A percentile compares a stretch with the other conserved stretches of the same genome.
These are phyloP conservation scores for Volucella inanis DNA, from an alignment of 2,888 invertebrate genomes.

Conservation along the genomic window DNA sequence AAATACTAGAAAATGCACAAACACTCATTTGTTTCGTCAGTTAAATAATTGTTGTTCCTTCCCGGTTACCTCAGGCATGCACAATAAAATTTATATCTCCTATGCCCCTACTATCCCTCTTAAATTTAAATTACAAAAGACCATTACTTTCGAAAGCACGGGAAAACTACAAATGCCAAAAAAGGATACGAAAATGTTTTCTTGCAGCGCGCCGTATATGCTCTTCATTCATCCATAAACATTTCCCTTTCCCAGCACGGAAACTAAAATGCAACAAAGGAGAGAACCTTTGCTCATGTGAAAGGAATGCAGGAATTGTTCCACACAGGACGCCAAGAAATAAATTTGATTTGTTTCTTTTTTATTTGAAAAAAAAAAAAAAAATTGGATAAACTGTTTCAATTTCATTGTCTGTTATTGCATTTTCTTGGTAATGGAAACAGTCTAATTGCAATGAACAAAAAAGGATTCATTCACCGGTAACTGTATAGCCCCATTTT, in stretches of 20 bases:
- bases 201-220: conserved; percentile 12
- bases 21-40: not conserved
- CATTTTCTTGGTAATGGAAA: not conserved
- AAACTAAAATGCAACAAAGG: conserved; percentile 2
- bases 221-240: conserved; percentile 21
- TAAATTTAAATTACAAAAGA: conserved; percentile 13
- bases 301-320: conserved; percentile 24
- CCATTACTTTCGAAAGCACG: conserved; percentile 19
- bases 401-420: not conserved
- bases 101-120: not conserved
- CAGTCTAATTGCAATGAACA: conserved; percentile 36
- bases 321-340: conserved; percentile 2
- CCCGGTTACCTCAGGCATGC: not conserved
- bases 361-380: no score
- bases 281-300: not conserved
- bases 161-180: not conserved
- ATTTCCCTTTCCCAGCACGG: not conserved
- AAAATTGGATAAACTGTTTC: not conserved
- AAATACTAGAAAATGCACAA: not conserved
- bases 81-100: conserved; percentile 12
- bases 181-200: conserved; percentile 6
- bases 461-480: conserved; percentile 7
- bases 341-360: conserved; percentile 31
- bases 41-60: conserved; percentile 14
- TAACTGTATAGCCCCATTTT: not conserved